phyloP scores from a whole-genome alignment of 2,113 vertebrate genomes.

The Zapus hudsonius region DNA sequence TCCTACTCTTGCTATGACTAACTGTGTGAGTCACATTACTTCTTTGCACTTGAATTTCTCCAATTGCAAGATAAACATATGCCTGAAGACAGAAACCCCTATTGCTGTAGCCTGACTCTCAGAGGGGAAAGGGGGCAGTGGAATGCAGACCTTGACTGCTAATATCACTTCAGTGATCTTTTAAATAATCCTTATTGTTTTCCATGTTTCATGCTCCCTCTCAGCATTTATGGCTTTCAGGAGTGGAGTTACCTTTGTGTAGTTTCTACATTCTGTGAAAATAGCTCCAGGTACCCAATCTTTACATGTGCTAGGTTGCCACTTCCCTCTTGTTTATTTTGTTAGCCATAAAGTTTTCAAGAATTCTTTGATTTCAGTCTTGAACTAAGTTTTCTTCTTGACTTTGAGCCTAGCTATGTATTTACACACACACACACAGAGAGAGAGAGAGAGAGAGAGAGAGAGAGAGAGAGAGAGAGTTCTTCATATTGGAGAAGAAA shows the following conservation, averaged over 20 bases:
- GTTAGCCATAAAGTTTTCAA: not conserved
- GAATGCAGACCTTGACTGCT: slow-evolving; percentile 1
- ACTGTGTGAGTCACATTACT: not conserved
- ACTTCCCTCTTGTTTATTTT: not conserved
- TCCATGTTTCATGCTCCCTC: not conserved
- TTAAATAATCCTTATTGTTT: not conserved
- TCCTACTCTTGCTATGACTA: not conserved
- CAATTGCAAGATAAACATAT: slow-evolving; percentile 3
- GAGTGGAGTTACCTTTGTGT: not conserved
- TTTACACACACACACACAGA: not conserved
- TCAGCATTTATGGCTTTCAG: not conserved
- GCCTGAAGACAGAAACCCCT: not conserved
- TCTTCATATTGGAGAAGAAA: not conserved
- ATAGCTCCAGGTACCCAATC: not conserved
- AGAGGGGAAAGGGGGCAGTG: not conserved
- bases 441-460: no score
- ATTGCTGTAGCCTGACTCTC: not conserved
- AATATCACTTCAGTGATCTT: not conserved
- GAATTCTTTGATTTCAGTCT: not conserved
- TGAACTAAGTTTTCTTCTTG: not conserved
- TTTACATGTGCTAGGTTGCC: not conserved
- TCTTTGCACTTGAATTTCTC: slow-evolving; percentile 23
- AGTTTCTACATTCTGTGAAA: not conserved
- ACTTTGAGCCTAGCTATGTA: not conserved
- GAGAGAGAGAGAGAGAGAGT: no score